Evolutionary conservation across 2,888 invertebrate species (phyloP).

Genomic region (Sicus ferrugineus): DNA sequence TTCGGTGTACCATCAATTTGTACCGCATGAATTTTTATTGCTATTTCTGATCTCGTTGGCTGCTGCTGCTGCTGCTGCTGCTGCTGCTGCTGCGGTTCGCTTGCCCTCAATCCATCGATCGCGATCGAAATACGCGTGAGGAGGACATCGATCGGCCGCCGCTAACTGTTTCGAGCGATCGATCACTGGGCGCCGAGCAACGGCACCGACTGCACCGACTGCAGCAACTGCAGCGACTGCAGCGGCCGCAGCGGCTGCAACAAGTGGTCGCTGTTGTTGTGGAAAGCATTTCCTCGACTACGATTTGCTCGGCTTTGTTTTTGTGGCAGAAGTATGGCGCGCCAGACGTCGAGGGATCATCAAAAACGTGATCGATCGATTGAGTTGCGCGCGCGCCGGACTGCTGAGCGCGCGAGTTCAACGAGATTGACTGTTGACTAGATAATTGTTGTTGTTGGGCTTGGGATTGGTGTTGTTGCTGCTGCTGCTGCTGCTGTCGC

Average conservation of each 20-base stretch:
- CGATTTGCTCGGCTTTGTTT: slow-evolving; percentile 20
- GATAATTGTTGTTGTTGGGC: slow-evolving; percentile 58
- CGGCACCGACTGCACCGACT: slow-evolving; percentile 19
- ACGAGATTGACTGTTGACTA: slow-evolving; percentile 61
- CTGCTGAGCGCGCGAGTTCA: slow-evolving; percentile 54
- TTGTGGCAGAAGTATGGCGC: slow-evolving; percentile 36
- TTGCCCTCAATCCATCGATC: slow-evolving; percentile 62
- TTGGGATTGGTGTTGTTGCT: slow-evolving; percentile 33
- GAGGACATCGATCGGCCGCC: slow-evolving; percentile 45
- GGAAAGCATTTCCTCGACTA: not conserved
- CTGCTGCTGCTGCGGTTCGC: slow-evolving; percentile 37
- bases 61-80: too few species aligned
- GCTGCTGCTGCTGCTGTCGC: slow-evolving; percentile 38
- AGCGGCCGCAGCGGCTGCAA: slow-evolving; percentile 17
- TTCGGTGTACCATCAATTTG: too few species aligned
- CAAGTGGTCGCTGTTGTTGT: slow-evolving; percentile 27
- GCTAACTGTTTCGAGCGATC: slow-evolving; percentile 62
- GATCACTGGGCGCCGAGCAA: slow-evolving; percentile 55
- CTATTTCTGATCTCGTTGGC: not conserved
- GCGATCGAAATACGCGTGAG: slow-evolving; percentile 62
- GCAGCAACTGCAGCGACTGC: too few species aligned
- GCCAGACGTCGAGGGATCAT: slow-evolving; percentile 43
- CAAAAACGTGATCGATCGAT: slow-evolving; percentile 63
- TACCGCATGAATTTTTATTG: not conserved
- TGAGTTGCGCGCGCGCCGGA: slow-evolving; percentile 55